Evolutionary conservation across 2,888 invertebrate species (phyloP), one percentile per base, ranked within the genome.

Genomic region (Nomada goodeniana): DNA sequence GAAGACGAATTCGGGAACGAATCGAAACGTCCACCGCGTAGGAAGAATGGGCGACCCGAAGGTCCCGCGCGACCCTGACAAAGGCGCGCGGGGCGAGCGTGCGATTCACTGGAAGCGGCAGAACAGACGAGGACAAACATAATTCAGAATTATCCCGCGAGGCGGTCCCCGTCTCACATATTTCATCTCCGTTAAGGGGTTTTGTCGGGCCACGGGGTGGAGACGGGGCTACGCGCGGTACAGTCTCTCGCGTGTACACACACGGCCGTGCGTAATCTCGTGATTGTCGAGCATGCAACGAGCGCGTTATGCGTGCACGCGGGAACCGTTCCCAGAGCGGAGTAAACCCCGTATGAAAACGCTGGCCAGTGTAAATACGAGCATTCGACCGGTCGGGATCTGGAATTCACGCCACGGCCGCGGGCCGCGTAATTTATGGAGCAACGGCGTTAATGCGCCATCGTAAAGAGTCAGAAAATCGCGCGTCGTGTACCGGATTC

Each of bases 61-160:
- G 81, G 76, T 85, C 73, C 61, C 44, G 7, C 61, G 81, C 81
- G 78, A 73, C 84, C 59, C 83, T 86, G 90, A 90, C 89, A 90
- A 90, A 88, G 87, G 84, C 84, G 81, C 83, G 80, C 82, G 65
- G 53, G 53, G 44, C 53, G 59, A 65, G 52, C 64, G 65, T 82
- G 84, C 86, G 84, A 87, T 85, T 78, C 85, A 67, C 53, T 86
- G 83, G 84, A 82, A 85, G 75, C 85, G 83, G 75, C 55, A 61
- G 77, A 83, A 87, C 71, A 82, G 89, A 92, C 86, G 92, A 92
- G 92, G 90, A 90, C 91, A 90, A 89, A 91, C 92, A 93, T 93
- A 92, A 93, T 92, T 93, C 92, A 92, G 93, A 92, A 93, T 93
- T 93, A 93, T 92, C 92, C 92, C 86, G 89, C 89, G 88, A 90